phyloP scores from a whole-genome alignment of 2,888 invertebrate genomes.

The Drosophila rubida region DNA sequence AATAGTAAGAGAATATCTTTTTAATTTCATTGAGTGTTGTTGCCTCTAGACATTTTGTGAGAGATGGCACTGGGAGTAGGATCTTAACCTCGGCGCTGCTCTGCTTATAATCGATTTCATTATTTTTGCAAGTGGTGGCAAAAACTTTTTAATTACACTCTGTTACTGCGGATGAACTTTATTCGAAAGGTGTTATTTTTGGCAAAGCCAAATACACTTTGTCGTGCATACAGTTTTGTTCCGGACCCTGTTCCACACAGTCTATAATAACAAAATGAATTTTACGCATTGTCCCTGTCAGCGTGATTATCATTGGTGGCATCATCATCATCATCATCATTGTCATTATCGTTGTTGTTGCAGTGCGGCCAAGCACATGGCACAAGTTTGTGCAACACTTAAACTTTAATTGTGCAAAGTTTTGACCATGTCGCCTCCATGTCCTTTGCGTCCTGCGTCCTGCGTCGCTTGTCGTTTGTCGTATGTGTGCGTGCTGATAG shows the following conservation, averaged over 20 bases:
- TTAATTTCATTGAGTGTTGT: constrained; percentile 65
- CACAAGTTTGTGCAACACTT: constrained; percentile 79
- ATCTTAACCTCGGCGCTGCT: constrained; percentile 17
- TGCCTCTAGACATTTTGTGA: constrained; percentile 13
- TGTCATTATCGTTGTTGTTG: constrained; percentile 25
- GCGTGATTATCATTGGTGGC: constrained; percentile 21
- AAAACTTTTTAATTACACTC: constrained; percentile 76
- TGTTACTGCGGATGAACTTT: constrained; percentile 59
- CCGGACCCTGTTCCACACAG: constrained; percentile 23
- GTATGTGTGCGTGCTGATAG: constrained; percentile 65
- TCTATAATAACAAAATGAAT: constrained; percentile 72
- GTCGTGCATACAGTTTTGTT: constrained; percentile 16
- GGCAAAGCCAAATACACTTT: constrained; percentile 44
- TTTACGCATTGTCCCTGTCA: constrained; percentile 61
- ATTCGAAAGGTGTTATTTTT: constrained; percentile 57
- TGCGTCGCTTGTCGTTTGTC: constrained; percentile 3
- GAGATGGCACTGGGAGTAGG: background rate
- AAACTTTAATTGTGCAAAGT: constrained; percentile 81
- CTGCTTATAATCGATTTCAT: constrained; percentile 73
- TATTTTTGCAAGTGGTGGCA: constrained; percentile 66
- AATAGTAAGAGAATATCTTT: constrained; percentile 34
- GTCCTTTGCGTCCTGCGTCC: constrained; percentile 40
- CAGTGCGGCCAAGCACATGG: constrained; percentile 52
- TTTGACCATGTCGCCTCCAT: constrained; percentile 72
- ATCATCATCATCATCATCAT: constrained; percentile 11